Percentiles rank a stretch among this genome's conserved stretches.
These are phyloP conservation scores for Spialia ferax DNA, from an alignment of 2,888 invertebrate genomes.

Conservation along the genomic window DNA sequence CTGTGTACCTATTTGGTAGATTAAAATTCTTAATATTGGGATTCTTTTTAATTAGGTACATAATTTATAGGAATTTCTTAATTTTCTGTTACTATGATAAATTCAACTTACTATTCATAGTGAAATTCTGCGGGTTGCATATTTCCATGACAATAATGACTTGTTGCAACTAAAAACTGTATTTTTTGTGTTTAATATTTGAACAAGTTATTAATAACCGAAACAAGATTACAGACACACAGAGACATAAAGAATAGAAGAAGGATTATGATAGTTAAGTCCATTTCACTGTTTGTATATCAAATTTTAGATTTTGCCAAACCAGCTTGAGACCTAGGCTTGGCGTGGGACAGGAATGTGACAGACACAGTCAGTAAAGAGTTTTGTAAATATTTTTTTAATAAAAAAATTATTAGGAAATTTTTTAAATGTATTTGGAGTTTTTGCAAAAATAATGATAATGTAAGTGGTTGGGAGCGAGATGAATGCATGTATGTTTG, in stretches of 20 bases:
- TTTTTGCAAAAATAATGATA: conserved; percentile 55
- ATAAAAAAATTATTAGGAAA: conserved; percentile 52
- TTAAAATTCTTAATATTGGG: background rate
- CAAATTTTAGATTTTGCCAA: background rate
- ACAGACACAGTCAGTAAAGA: conserved; percentile 12
- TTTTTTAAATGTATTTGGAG: conserved; percentile 61
- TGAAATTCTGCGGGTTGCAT: background rate
- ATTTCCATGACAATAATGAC: conserved; percentile 4
- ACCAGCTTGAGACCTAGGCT: conserved; percentile 1
- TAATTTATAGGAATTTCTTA: background rate
- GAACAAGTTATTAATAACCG: background rate
- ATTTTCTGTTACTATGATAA: background rate
- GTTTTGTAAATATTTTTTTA: conserved; percentile 76
- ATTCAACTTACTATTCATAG: no score
- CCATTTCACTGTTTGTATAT: conserved; percentile 12
- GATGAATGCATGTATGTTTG: conserved; percentile 15
- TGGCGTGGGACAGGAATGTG: conserved; percentile 8
- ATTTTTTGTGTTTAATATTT: background rate
- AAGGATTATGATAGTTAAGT: conserved; percentile 4
- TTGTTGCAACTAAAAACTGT: background rate
- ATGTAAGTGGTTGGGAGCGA: conserved; percentile 55
- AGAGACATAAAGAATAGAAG: background rate
- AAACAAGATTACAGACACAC: background rate
- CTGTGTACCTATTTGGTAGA: conserved; percentile 2
- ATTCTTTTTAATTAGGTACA: background rate